These are phyloP conservation scores for Dendropsophus ebraccatus DNA, from an alignment of 2,113 vertebrate genomes.

Conservation along the genomic window DNA sequence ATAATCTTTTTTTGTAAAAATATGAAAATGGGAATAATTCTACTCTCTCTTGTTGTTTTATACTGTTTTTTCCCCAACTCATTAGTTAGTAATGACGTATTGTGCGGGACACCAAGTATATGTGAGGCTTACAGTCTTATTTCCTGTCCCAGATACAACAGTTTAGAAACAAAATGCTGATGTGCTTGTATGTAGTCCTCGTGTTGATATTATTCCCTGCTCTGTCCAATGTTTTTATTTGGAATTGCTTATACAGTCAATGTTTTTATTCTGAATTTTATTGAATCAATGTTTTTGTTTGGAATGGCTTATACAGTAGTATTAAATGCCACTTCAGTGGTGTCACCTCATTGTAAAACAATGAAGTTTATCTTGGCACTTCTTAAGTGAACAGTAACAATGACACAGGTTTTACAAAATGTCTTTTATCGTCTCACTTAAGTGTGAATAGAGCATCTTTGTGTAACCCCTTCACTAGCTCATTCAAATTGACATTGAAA, in stretches of 20 bases:
- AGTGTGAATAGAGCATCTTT: conserved; percentile 14
- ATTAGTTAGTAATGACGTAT: too few species aligned
- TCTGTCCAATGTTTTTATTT: not conserved
- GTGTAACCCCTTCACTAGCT: not conserved
- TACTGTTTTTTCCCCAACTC: too few species aligned
- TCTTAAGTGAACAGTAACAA: not conserved
- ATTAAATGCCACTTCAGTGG: not conserved
- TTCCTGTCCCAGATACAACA: too few species aligned
- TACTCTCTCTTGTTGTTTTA: too few species aligned
- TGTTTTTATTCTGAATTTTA: not conserved
- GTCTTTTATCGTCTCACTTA: not conserved
- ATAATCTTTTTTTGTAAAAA: too few species aligned
- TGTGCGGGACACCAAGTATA: too few species aligned
- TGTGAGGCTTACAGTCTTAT: too few species aligned
- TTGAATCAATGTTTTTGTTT: not conserved
- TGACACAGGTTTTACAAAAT: not conserved
- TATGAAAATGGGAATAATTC: too few species aligned
- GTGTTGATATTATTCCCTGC: not conserved
- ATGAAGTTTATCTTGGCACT: conserved; percentile 1
- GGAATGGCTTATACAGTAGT: not conserved
- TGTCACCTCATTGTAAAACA: not conserved
- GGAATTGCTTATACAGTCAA: not conserved
- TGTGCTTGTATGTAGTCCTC: not conserved
- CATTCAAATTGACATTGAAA: conserved; percentile 31
- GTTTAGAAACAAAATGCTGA: too few species aligned